Conservation (phyloP, 2,888 invertebrate species). For the Phasia obesa region DNA sequence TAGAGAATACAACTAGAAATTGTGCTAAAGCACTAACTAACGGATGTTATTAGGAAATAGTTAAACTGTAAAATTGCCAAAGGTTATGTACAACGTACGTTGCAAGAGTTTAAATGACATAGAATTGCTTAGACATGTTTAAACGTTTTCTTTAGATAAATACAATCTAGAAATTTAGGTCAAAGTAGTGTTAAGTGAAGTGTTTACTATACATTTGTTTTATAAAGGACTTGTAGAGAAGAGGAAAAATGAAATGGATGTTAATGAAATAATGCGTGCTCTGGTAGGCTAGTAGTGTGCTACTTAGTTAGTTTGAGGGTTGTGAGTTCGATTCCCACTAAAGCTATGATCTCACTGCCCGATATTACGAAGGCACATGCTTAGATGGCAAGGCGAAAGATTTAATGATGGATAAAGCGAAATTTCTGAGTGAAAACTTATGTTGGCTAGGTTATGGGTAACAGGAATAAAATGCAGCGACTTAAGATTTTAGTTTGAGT, state of each 20-base stretch:
- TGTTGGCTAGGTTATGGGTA: too few species aligned
- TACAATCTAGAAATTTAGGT: conserved; percentile 41
- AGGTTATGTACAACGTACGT: conserved; percentile 47
- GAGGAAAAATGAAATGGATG: background rate
- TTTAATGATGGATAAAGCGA: too few species aligned
- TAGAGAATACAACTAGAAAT: conserved; percentile 13
- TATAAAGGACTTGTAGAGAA: conserved; percentile 9
- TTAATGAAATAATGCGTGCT: background rate
- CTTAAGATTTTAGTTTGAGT: too few species aligned
- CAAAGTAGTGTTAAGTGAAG: conserved; percentile 50
- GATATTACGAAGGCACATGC: too few species aligned
- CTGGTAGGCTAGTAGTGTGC: too few species aligned
- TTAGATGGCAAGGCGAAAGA: too few species aligned
- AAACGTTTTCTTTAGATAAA: conserved; percentile 18
- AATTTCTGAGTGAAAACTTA: too few species aligned
- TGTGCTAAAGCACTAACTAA: conserved; percentile 27
- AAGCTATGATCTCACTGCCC: too few species aligned
- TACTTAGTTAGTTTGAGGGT: too few species aligned
- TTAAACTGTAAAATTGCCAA: conserved; percentile 67
- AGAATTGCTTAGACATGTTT: conserved; percentile 41
- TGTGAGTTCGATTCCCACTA: too few species aligned
- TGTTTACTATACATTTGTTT: conserved; percentile 12
- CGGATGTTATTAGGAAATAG: conserved; percentile 67
- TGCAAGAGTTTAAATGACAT: conserved; percentile 4
- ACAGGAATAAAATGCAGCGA: too few species aligned